phyloP scores from a whole-genome alignment of 2,113 vertebrate genomes.

The Sebastes fasciatus region DNA sequence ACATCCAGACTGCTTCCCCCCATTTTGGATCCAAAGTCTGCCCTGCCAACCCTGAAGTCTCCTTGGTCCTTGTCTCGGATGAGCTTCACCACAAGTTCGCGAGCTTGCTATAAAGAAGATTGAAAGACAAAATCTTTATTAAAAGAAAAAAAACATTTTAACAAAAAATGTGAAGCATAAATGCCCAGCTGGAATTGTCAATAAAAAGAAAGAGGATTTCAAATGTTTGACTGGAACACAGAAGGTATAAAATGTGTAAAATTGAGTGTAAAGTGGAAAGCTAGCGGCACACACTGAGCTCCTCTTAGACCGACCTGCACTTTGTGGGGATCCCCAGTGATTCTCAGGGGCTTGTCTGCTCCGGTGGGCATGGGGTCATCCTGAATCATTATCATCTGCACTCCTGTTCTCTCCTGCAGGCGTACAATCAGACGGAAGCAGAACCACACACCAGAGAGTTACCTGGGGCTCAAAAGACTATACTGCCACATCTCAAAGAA shows the following conservation, averaged over 20 bases:
- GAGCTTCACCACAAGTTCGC: slow-evolving; percentile 97
- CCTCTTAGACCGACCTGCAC: slow-evolving; percentile 88
- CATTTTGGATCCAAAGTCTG: slow-evolving; percentile 92
- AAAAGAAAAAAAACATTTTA: background rate
- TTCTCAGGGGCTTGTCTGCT: slow-evolving; percentile 97
- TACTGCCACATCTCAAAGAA: slow-evolving; percentile 9
- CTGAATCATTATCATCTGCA: slow-evolving; percentile 99
- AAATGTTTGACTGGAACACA: slow-evolving; percentile 15
- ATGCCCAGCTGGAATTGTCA: background rate
- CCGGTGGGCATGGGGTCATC: slow-evolving; percentile 96
- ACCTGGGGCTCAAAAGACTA: slow-evolving; percentile 36
- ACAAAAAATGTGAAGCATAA: background rate
- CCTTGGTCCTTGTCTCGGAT: slow-evolving; percentile 97
- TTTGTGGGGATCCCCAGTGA: slow-evolving; percentile 98
- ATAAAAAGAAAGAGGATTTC: slow-evolving; percentile 1
- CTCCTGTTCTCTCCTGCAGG: slow-evolving; percentile 94
- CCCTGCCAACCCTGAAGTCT: slow-evolving; percentile 91
- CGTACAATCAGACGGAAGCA: slow-evolving; percentile 27
- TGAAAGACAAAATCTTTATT: background rate
- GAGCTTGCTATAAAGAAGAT: slow-evolving; percentile 89
- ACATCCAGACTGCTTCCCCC: slow-evolving; percentile 96
- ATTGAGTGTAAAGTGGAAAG: slow-evolving; percentile 45
- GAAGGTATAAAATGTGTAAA: slow-evolving; percentile 60
- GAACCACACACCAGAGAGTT: slow-evolving; percentile 29
- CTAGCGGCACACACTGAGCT: slow-evolving; percentile 20